Conservation (phyloP, 2,888 invertebrate genomes). For the Dolomedes plantarius region DNA sequence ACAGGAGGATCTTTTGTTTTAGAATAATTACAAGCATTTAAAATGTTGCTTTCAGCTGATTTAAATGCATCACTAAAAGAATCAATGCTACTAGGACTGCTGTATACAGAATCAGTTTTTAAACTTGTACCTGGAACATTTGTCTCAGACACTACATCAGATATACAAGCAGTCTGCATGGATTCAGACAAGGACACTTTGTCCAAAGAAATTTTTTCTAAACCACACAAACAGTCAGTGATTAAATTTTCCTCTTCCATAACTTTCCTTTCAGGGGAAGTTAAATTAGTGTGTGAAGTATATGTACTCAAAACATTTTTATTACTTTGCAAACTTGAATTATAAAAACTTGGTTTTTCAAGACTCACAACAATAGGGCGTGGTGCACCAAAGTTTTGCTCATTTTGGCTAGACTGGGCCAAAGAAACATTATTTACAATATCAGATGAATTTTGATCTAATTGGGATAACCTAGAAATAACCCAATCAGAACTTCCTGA, state of each 20-base stretch:
- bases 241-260: conserved; percentile 22
- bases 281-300: conserved; percentile 25
- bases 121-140: conserved; percentile 24
- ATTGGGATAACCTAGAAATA: conserved; percentile 47
- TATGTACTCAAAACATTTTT: conserved; percentile 43
- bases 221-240: conserved; percentile 37
- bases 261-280: conserved; percentile 33
- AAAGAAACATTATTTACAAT: conserved; percentile 10
- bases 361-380: conserved; percentile 60
- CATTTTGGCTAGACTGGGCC: conserved; percentile 29
- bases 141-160: conserved; percentile 18
- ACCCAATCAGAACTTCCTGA: conserved; percentile 48
- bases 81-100: conserved; percentile 60
- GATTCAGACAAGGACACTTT: conserved; percentile 24
- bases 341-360: conserved; percentile 67
- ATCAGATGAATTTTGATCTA: conserved; percentile 43
- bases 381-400: conserved; percentile 38
- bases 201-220: conserved; percentile 34
- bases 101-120: conserved; percentile 58
- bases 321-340: conserved; percentile 47
- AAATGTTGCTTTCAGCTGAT: conserved; percentile 25
- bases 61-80: conserved; percentile 61
- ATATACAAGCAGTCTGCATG: conserved; percentile 25
- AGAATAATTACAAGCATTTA: conserved; percentile 24
- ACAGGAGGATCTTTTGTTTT: conserved; percentile 46